Evolutionary conservation across 2,113 vertebrate genomes (phyloP).

Genomic region (Pelobates fuscus): DNA sequence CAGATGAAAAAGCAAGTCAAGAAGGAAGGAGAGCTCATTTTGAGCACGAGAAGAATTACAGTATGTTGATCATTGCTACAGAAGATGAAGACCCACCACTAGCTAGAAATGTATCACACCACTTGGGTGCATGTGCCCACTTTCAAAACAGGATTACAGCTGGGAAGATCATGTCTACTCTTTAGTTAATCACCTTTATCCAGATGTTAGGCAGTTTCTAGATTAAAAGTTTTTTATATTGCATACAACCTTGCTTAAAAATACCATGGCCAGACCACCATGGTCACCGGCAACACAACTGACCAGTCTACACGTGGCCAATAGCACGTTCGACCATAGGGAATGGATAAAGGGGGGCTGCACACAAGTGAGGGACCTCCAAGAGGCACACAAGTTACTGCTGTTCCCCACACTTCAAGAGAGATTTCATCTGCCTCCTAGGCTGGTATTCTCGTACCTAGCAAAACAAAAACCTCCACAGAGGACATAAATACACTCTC

Average conservation of each 20-base stretch:
- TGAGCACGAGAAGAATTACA: conserved; percentile 93
- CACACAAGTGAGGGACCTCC: too few species aligned
- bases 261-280: conserved; percentile 99
- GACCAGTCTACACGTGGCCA: too few species aligned
- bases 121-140: conserved; percentile 97
- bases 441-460: too few species aligned
- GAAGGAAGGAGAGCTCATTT: conserved; percentile 97
- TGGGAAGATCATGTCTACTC: conserved; percentile 99
- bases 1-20: conserved; percentile 96
- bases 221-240: conserved; percentile 98
- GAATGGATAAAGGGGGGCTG: too few species aligned
- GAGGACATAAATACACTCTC: too few species aligned
- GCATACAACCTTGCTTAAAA: conserved; percentile 95
- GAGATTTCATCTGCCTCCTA: too few species aligned
- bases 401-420: too few species aligned
- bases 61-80: conserved; percentile 89
- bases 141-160: conserved; percentile 93
- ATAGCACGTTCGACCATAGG: too few species aligned
- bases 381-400: too few species aligned
- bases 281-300: too few species aligned
- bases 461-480: too few species aligned
- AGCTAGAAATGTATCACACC: conserved; percentile 86
- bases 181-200: conserved; percentile 95
- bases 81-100: conserved; percentile 87
- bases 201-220: conserved; percentile 94